These are phyloP conservation scores for Anniella stebbinsi DNA, from an alignment of 2,797 vertebrate genomes.

Conservation along the genomic window DNA sequence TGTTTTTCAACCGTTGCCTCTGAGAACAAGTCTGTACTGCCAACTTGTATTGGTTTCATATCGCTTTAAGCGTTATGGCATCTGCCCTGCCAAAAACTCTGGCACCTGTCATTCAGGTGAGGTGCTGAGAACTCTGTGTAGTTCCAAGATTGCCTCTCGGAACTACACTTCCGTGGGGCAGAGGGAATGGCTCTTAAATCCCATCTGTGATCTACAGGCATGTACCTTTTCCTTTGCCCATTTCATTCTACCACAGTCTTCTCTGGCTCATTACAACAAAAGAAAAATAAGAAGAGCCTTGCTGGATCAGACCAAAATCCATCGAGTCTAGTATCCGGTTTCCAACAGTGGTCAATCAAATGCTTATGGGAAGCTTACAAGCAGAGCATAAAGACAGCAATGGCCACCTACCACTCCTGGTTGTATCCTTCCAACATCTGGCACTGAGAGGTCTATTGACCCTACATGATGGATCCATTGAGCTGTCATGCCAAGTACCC, in stretches of 20 bases:
- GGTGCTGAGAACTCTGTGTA: background rate
- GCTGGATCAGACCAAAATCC: background rate
- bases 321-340: background rate
- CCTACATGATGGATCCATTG: background rate
- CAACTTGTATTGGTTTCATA: too few species aligned
- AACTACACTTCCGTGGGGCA: background rate
- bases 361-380: background rate
- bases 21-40: too few species aligned
- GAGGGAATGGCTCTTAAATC: too few species aligned
- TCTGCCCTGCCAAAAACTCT: background rate
- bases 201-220: background rate
- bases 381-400: too few species aligned
- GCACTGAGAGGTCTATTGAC: background rate
- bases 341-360: too few species aligned
- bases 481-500: background rate
- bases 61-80: too few species aligned
- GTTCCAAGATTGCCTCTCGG: background rate
- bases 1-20: background rate
- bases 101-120: background rate
- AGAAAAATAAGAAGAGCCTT: background rate
- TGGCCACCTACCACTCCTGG: too few species aligned
- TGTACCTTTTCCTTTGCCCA: background rate
- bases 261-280: background rate
- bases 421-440: background rate
- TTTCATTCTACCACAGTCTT: background rate